Evolutionary conservation across 2,113 vertebrate species (phyloP), one percentile per base, ranked within the genome.

Genomic region (Anarrhichthys ocellatus): DNA sequence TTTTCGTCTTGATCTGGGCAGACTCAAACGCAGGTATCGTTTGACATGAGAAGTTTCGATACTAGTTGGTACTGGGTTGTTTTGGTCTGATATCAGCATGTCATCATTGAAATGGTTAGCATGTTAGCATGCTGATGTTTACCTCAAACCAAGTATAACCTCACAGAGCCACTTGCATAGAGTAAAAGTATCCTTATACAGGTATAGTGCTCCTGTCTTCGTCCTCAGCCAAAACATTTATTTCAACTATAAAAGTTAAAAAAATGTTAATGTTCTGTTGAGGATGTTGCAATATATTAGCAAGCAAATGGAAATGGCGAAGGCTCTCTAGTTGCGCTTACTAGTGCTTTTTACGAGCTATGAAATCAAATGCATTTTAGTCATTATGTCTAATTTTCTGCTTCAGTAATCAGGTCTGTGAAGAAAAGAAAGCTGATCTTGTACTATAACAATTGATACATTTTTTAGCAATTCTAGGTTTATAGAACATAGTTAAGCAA

Each of bases 401-500:
- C 48, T 64, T 68, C 29, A 69, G 46, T 46, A 48, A 79, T 58
- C 34, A 11, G 29, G 40, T 79, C 52, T 68, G 22, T 32, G 17
- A 50, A 14, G 44, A 50, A 83, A 40, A 42, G 8, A 63, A 72
- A 64, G 38, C 29, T 0, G 0, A 15, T 69, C 3, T 44, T 32
- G 46, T 13, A 44, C 29, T 54, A 40, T 24, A 61, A 32, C 36
- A 64, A 40, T 34, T 65, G n/a, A 76, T 20, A 5, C 0, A 32
- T 48, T 56, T 69, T 44, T 69, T 59, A 7, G 32, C 69, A 69
- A 10, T 59, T 64, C 56, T 34, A 20, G 9, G 15, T 62, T 32
- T 42, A 78, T 29, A 40, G 38, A 58, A 56, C 27, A 27, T 18
- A 20, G 32, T 48, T n/a, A 42, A 54, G 52, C n/a, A 59, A 71